Base-by-base conservation (phyloP, 2,797 vertebrate species). In the Sardinella longiceps region DNA sequence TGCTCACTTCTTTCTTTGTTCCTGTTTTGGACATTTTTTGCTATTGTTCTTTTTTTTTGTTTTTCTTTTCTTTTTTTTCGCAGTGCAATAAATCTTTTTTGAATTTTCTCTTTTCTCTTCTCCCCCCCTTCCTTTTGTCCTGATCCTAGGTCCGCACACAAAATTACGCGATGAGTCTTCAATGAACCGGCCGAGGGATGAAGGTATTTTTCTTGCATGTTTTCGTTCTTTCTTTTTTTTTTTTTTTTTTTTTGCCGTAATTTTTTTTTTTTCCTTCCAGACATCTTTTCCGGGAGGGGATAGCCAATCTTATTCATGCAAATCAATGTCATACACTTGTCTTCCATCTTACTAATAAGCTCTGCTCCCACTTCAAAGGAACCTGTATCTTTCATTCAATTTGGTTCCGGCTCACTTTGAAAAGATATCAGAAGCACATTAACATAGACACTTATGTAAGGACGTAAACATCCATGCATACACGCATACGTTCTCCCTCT, bases 161-260 rank as follows among this genome's bases (percentile, higher is more conserved):
- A 98, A 98, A 97, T 97, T 97, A 94, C 96, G 96, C 45, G 97
- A 98, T 88, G 97, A 97, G 91, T 96, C 97, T 91, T 95, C 97
- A 90, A 95, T 96, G 95, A 97, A 97, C 96, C 95, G 96, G 92
- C 96, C 96, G 63, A 95, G 96, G 93, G 97, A 98, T 91, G 97
- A 97, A 98, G 97, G 97, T 98, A 97, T 95, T 96, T 97, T 95
- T 95, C 89, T 91, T 94, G 92, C 93, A 94, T 94, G 93, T 88
- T 91, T 90, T 88, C 85, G 85, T 80, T 89, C 85, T 84, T 83
- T 53, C 85, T 87, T 63, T 56, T 86, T 60, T 83, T 87, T 58
- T 60, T 90, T 80, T 87, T 60, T 56, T 86, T 60, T 83, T 87
- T 56, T 60, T 90, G 81, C 63, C 90, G 89, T 91, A 91, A 90